Evolutionary conservation across 2,888 invertebrate species (phyloP), one percentile per base, ranked within the genome.

Genomic region (Tinea trinotella): DNA sequence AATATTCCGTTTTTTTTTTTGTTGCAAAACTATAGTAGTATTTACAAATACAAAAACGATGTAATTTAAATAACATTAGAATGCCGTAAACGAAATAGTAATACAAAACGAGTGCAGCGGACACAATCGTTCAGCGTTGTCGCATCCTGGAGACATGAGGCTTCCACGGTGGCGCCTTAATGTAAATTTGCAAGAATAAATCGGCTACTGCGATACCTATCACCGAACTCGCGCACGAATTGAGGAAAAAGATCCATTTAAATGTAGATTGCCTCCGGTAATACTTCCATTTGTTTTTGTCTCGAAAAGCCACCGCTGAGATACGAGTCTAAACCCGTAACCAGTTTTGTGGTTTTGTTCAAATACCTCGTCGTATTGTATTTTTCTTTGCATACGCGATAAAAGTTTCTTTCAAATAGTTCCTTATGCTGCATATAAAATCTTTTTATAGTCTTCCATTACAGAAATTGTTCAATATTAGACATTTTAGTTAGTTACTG

Each of bases 221-320:
- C 83, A 75, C 78, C 75, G 67, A 79, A 76, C 77, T 75, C 74
- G 68, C 71, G 69, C 75, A 76, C 74, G 81, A 76, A 79, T 81
- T 82, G 81, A 80, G 81, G 80, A 77, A 81, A 80, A 81, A 80
- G 79, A 81, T 82, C 81, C 74, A 84, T 84, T 84, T 83, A 83
- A 84, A 83, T 84, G 84, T 76, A 84, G 82, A 83, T 83, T 83
- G 82, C 81, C 76, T 74, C 65, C 71, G 67, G 80, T 81, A 83
- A 83, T 82, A 82, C 84, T 81, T 80, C 79, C 82, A 84, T 84
- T 84, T 83, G 83, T 83, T 84, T 81, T 81, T 81, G 82, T 81
- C 76, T 76, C 68, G 59, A 62, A 65, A 68, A 73, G 71, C 74
- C 71, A 68, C 70, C 67, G 36, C 40, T 64, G 72, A 75, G 76